Base-by-base conservation (phyloP, 1,140 invertebrate species). In the Sarcophaga bullata region DNA sequence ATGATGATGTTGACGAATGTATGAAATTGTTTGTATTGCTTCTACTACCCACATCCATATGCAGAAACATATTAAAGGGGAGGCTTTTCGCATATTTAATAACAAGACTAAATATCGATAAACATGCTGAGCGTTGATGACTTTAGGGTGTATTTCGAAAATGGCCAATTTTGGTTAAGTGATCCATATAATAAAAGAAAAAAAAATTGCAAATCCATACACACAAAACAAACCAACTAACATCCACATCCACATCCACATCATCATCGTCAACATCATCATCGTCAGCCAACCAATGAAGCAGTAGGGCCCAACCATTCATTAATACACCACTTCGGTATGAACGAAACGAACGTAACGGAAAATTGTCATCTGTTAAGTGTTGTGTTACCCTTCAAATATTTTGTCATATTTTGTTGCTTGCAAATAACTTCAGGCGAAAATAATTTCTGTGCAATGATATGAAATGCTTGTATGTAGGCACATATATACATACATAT, bases 321-420 rank as follows among this genome's bases (percentile, higher is more conserved):
- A 37, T 37, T 37, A 37, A 37, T 37, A 37, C 25, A 37, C 25
- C 25, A 37, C 25, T 37, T 37, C 25, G 4, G 1, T 37, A 37
- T 37, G 25, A 37, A 37, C 4, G 25, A 4, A 37, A 37, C 25
- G 25, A 68, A n/a, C n/a, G n/a, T n/a, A 9, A 68, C n/a, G 17
- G 62, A 68, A 68, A 68, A 68, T 17, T 68, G 62, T 68, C 62
- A 68, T 68, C n/a, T 68, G 62, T 68, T 68, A 17, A 68, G 62
- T 68, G 62, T 68, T 68, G 10, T 68, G 17, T 19, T 58, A 58
- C 54, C 54, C 62, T 19, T 68, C n/a, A 68, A 68, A 17, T 19
- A 68, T 17, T 17, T 19, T 68, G 62, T 68, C 62, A 68, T 5
- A 68, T 25, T 25, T 68, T 19, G 13, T 68, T 19, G 62, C n/a